Percentiles rank a stretch among this genome's conserved stretches.
Conservation (phyloP, 1,140 invertebrate genomes). For the Sycobia sp. region DNA sequence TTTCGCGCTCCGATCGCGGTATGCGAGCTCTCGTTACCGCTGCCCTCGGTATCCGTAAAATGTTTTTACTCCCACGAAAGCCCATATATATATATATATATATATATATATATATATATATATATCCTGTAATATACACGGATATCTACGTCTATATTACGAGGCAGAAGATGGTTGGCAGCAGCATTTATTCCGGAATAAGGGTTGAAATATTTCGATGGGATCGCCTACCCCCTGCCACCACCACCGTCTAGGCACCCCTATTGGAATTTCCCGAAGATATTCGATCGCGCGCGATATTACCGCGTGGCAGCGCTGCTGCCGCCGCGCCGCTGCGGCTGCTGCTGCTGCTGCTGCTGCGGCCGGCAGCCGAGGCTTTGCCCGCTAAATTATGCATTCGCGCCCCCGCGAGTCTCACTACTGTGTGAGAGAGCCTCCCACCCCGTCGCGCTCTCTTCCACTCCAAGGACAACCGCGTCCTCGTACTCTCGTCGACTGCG, state of each 20-base stretch:
- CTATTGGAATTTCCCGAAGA: conserved; percentile 27
- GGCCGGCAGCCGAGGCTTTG: conserved; percentile 15
- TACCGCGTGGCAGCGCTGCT: background rate
- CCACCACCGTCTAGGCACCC: conserved; percentile 2
- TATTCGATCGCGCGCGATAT: conserved; percentile 32
- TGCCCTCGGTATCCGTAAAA: too few species aligned
- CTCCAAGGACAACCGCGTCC: conserved; percentile 37
- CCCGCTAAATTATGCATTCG: conserved; percentile 31
- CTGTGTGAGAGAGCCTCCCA: background rate
- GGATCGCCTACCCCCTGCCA: conserved; percentile 3
- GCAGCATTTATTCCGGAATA: conserved; percentile 27
- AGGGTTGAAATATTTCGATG: conserved; percentile 29
- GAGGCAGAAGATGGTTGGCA: conserved; percentile 24
- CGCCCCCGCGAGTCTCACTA: conserved; percentile 34
- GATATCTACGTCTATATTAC: too few species aligned
- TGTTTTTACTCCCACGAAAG: too few species aligned
- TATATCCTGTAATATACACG: too few species aligned
- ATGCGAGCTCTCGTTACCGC: too few species aligned
- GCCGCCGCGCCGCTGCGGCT: too few species aligned
- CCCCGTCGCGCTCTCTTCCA: background rate
- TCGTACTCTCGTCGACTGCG: conserved; percentile 34
- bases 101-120: too few species aligned
- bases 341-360: too few species aligned
- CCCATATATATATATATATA: too few species aligned
- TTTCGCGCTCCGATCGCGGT: too few species aligned